A percentile compares a stretch with the other conserved stretches of the same genome.
Conservation (phyloP, 2,888 invertebrate species). For the Meganola albula region DNA sequence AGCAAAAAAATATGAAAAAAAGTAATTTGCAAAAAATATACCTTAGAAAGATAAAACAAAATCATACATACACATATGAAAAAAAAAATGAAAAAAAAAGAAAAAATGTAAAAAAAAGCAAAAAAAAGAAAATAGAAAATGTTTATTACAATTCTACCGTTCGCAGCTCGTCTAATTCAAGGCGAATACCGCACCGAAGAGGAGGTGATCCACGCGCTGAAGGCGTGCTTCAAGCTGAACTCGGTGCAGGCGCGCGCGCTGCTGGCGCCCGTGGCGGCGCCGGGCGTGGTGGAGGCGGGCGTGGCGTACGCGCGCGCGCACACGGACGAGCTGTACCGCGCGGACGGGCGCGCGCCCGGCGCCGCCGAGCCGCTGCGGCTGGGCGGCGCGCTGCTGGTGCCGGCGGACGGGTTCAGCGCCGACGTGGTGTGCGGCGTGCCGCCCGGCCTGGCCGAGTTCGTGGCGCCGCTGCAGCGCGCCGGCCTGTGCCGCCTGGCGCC, state of each 20-base stretch:
- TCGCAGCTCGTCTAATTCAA: slow-evolving; percentile 70
- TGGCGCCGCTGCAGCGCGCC: slow-evolving; percentile 88
- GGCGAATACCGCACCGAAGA: slow-evolving; percentile 79
- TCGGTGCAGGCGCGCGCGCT: slow-evolving; percentile 94
- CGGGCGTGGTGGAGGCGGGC: slow-evolving; percentile 82
- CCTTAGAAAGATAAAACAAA: no score
- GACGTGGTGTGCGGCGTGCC: slow-evolving; percentile 97
- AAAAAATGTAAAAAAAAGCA: no score
- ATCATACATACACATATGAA: no score
- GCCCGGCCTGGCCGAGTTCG: slow-evolving; percentile 92
- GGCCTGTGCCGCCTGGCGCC: slow-evolving; percentile 93
- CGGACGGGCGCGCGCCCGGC: slow-evolving; percentile 92
- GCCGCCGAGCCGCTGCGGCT: slow-evolving; percentile 95
- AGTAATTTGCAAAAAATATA: no score
- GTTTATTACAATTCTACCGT: no score
- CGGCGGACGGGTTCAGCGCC: slow-evolving; percentile 98
- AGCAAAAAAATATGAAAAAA: no score
- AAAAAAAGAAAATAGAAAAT: no score
- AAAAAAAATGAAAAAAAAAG: no score
- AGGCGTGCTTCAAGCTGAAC: slow-evolving; percentile 97
- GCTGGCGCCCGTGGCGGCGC: slow-evolving; percentile 76
- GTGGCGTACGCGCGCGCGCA: slow-evolving; percentile 90
- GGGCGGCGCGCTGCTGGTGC: slow-evolving; percentile 92
- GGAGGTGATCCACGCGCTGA: slow-evolving; percentile 91
- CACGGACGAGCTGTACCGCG: slow-evolving; percentile 93